Percentiles rank a stretch among this genome's conserved stretches.
Evolutionary conservation across 2,113 vertebrate genomes (phyloP).

Genomic region (Alethe diademata): DNA sequence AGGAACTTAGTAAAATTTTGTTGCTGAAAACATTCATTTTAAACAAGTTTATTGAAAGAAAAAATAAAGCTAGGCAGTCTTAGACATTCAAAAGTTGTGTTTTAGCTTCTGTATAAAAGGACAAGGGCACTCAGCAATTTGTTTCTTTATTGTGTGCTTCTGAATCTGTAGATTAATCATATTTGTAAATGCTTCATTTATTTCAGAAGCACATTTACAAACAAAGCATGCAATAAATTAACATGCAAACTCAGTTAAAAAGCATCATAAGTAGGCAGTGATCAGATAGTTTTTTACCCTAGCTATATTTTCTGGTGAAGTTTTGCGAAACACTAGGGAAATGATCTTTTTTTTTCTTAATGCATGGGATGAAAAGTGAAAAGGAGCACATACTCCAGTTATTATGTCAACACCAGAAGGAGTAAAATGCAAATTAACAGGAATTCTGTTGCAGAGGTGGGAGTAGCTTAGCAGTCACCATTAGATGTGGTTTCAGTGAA

Average conservation of each 20-base stretch:
- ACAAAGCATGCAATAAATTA: constrained; percentile 56
- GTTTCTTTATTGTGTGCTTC: constrained; percentile 32
- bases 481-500: neutral
- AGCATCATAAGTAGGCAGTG: neutral
- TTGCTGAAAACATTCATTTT: constrained; percentile 31
- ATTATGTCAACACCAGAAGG: neutral
- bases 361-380: neutral
- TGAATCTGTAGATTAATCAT: constrained; percentile 62
- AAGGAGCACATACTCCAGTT: neutral
- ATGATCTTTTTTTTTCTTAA: neutral
- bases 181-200: constrained; percentile 69
- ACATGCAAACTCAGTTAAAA: constrained; percentile 51
- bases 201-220: constrained; percentile 65
- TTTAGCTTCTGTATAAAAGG: constrained; percentile 31
- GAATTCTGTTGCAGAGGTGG: neutral
- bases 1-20: neutral
- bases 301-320: neutral
- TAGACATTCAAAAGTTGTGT: constrained; percentile 42
- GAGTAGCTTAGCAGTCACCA: neutral
- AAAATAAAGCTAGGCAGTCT: constrained; percentile 17
- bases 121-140: constrained; percentile 50
- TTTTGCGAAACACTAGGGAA: neutral
- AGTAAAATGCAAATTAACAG: constrained; percentile 1
- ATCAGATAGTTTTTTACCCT: constrained; percentile 23
- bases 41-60: constrained; percentile 17